Evolutionary conservation across 2,888 invertebrate species (phyloP), one percentile per base, ranked within the genome.

Genomic region (Bombylius major): DNA sequence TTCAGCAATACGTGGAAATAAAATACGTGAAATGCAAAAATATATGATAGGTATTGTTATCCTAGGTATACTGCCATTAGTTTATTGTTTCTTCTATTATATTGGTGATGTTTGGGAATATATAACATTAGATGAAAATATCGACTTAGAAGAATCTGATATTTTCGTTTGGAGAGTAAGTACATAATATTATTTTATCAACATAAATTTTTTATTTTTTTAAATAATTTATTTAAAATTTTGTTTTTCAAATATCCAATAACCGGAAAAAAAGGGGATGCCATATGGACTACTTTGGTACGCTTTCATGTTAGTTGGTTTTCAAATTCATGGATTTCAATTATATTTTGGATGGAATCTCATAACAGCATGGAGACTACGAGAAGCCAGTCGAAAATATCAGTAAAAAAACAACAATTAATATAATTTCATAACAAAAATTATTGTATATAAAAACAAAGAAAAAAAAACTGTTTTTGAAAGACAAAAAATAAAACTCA

Each of bases 241-340:
- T 45, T 14, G 12, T 45, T n/a, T n/a, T n/a, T 45, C 3, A n/a
- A 11, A 7, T 45, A 5, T 45, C 14, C 23, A 23, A 23, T 23
- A 23, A 23, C 23, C 9, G 82, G 3, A 23, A 23, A 23, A 23
- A 58, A 77, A 92, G 89, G 89, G 86, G 14, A 87, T 89, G 70
- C 95, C 96, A 0, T 90, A 94, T 69, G 93, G 92, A 14, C 77
- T 95, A 34, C 78, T 96, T 59, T 95, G 94, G 95, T 93, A 91
- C 71, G 87, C 86, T 58, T 96, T 95, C 73, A 83, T 95, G 60
- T 76, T 90, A 50, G 76, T 90, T 12, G 91, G 89, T 7, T 79
- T 89, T 47, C 96, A 97, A 78, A 86, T 96, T 53, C 94, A 94
- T 72, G 79, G 82, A 61, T 91, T 92, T 75, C 89, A 92, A 54